These are phyloP conservation scores for Elephas maximus DNA, from an alignment of 2,113 vertebrate genomes.

Conservation along the genomic window DNA sequence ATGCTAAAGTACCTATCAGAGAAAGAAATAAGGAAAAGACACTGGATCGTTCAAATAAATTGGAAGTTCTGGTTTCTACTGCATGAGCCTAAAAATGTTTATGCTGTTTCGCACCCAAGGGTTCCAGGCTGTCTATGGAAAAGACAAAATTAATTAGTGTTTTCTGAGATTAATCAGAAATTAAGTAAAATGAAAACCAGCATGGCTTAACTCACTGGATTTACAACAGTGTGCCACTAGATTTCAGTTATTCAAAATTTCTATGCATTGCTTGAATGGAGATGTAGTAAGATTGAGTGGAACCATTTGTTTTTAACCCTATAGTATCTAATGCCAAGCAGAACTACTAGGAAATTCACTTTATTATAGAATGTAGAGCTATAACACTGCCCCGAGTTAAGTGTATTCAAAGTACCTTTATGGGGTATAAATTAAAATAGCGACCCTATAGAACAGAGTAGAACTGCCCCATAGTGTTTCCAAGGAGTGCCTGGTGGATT, in stretches of 20 bases:
- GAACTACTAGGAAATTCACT: background rate
- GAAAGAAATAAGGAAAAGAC: conserved; percentile 35
- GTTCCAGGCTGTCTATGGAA: conserved; percentile 71
- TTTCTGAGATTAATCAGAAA: conserved; percentile 83
- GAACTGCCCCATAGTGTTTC: too few relatives aligned
- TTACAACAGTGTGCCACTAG: conserved; percentile 47
- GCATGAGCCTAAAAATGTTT: conserved; percentile 68
- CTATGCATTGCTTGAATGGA: conserved; percentile 59
- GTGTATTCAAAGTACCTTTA: background rate
- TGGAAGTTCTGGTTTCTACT: conserved; percentile 73
- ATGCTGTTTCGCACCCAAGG: conserved; percentile 71
- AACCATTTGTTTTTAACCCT: background rate
- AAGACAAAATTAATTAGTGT: conserved; percentile 83
- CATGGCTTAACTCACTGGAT: conserved; percentile 66
- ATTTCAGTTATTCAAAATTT: conserved; percentile 68
- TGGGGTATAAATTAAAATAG: background rate
- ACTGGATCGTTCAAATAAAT: conserved; percentile 61
- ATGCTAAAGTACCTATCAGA: background rate
- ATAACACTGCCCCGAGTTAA: background rate
- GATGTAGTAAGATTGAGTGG: conserved; percentile 42
- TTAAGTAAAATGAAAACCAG: conserved; percentile 80
- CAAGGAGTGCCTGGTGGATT: too few relatives aligned
- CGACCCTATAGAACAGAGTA: too few relatives aligned
- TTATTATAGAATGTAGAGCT: background rate
- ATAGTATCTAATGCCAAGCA: background rate